A percentile compares a stretch with the other conserved stretches of the same genome.
Conservation (phyloP, 1,140 invertebrate species). For the Zaprionus tsacasi region DNA sequence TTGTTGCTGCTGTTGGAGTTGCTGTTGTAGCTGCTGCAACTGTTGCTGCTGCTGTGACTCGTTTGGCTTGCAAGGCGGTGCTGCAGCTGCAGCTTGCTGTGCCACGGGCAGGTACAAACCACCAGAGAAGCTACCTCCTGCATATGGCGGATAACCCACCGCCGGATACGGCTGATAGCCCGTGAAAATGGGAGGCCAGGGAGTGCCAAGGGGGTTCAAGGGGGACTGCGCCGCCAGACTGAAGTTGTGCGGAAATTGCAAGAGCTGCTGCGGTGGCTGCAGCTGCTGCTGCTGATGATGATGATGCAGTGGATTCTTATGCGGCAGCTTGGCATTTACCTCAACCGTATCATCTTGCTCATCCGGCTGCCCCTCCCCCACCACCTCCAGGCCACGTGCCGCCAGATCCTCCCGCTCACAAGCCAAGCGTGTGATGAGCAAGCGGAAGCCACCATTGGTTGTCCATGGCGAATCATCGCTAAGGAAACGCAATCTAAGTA, state of each 20-base stretch:
- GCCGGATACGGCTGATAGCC: constrained; percentile 20
- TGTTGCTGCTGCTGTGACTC: constrained; percentile 28
- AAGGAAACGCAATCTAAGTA: constrained; percentile 81
- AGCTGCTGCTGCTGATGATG: constrained; percentile 42
- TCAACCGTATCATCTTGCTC: constrained; percentile 61
- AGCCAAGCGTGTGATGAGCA: constrained; percentile 85
- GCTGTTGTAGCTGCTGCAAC: constrained; percentile 14
- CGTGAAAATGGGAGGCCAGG: constrained; percentile 17
- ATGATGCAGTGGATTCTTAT: constrained; percentile 50
- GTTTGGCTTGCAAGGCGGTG: constrained; percentile 18
- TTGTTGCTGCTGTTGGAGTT: constrained; percentile 18
- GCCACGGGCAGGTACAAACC: constrained; percentile 25
- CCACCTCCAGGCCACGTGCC: constrained; percentile 46
- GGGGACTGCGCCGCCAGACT: constrained; percentile 34
- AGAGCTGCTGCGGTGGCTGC: constrained; percentile 27
- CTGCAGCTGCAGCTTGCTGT: constrained; percentile 7
- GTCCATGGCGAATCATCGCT: constrained; percentile 77
- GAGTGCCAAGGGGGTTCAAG: constrained; percentile 9
- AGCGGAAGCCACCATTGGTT: constrained; percentile 85
- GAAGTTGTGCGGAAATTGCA: constrained; percentile 38
- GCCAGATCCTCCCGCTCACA: constrained; percentile 72
- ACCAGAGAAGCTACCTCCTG: background rate
- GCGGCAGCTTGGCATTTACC: constrained; percentile 56
- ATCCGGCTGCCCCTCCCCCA: constrained; percentile 20
- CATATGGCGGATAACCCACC: constrained; percentile 12